These are phyloP conservation scores for Marmota monax DNA, from an alignment of 2,113 vertebrate genomes.

Conservation along the genomic window DNA sequence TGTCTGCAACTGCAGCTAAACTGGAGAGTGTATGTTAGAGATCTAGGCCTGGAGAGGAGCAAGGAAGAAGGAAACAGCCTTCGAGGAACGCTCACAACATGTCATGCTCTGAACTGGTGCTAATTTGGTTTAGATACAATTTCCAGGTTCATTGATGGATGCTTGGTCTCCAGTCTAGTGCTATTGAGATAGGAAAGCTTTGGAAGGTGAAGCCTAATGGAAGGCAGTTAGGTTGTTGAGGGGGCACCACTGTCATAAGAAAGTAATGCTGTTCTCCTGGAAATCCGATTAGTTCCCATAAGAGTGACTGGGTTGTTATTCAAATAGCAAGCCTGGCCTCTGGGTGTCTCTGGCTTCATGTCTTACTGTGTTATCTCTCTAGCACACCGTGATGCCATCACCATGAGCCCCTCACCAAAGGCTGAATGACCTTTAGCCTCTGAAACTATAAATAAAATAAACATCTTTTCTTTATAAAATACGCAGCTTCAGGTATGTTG, in stretches of 20 bases:
- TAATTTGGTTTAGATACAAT: not conserved
- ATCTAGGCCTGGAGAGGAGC: not conserved
- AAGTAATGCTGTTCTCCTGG: no score
- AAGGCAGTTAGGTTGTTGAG: not conserved
- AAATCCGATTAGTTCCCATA: not conserved
- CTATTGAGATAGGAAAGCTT: no score
- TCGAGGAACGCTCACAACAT: fast-evolving
- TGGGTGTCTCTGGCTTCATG: not conserved
- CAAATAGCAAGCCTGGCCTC: not conserved
- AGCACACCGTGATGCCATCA: not conserved
- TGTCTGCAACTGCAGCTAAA: not conserved
- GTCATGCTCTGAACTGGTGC: not conserved
- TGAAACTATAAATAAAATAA: not conserved
- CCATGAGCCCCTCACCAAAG: not conserved
- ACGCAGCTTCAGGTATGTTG: not conserved
- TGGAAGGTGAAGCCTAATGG: not conserved
- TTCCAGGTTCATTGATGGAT: not conserved
- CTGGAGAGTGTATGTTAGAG: no score
- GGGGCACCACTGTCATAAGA: not conserved
- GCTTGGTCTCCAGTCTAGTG: not conserved
- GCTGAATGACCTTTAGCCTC: not conserved
- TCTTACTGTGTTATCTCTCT: not conserved
- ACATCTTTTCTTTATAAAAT: not conserved
- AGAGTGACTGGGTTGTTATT: not conserved
- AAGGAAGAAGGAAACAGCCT: not conserved